phyloP scores from a whole-genome alignment of 2,888 invertebrate species.

The Cosmia pyralina region DNA sequence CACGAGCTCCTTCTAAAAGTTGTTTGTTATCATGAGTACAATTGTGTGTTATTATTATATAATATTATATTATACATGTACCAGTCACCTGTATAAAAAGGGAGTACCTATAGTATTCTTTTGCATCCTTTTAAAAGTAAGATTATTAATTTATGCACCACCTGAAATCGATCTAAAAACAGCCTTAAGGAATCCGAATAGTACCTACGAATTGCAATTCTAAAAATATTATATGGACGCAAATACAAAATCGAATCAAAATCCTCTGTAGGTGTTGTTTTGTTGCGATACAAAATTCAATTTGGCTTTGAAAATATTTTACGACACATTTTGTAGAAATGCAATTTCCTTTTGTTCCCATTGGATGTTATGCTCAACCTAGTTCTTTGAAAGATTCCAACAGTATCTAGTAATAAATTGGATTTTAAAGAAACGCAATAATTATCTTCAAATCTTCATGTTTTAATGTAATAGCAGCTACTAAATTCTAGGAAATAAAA shows the following conservation, averaged over 20 bases:
- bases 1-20: too few species aligned
- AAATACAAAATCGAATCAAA: constrained; percentile 40
- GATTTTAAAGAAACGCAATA: background rate
- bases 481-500: background rate
- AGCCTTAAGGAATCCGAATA: background rate
- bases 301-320: constrained; percentile 49
- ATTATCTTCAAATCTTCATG: background rate
- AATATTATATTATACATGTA: too few species aligned
- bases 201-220: background rate
- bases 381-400: constrained; percentile 5
- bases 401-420: constrained; percentile 1
- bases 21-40: too few species aligned
- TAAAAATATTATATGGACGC: background rate
- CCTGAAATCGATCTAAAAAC: too few species aligned
- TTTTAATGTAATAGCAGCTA: background rate
- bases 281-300: constrained; percentile 43
- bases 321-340: constrained; percentile 36
- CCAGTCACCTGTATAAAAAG: too few species aligned
- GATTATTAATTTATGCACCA: too few species aligned
- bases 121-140: too few species aligned
- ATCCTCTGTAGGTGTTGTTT: constrained; percentile 30
- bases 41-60: too few species aligned
- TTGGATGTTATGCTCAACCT: constrained; percentile 1
- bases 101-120: too few species aligned
- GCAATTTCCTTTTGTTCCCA: constrained; percentile 31